phyloP scores from a whole-genome alignment of 2,797 vertebrate species.

The Anabas testudineus region DNA sequence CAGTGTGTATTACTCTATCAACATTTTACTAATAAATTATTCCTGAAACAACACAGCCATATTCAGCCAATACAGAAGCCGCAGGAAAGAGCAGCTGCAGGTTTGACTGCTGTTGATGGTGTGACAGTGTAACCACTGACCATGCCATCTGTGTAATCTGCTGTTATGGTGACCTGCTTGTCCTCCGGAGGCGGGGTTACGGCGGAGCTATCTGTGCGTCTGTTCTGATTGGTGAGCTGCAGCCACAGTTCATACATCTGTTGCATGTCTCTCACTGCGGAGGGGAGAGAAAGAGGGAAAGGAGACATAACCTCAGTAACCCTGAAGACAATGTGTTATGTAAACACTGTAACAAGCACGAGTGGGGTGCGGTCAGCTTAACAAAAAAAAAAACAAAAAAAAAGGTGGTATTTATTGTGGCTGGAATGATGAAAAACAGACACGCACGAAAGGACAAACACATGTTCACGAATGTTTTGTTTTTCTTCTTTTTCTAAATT shows the following conservation, averaged over 20 bases:
- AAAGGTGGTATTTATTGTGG: no score
- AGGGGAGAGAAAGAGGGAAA: background rate
- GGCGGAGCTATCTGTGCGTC: constrained; percentile 88
- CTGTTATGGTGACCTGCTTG: constrained; percentile 97
- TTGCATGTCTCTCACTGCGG: constrained; percentile 96
- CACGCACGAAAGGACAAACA: no score
- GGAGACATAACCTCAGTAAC: constrained; percentile 1
- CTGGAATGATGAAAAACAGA: no score
- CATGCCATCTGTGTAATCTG: constrained; percentile 95
- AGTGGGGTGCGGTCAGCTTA: background rate
- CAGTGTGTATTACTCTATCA: background rate
- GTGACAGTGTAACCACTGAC: constrained; percentile 76
- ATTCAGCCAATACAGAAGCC: background rate
- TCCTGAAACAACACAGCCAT: background rate
- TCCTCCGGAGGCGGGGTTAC: constrained; percentile 91
- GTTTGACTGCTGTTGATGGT: background rate
- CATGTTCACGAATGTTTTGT: background rate
- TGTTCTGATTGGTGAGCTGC: constrained; percentile 93
- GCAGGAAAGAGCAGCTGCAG: no score
- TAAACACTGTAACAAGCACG: background rate
- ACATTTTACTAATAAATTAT: background rate
- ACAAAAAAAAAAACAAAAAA: no score
- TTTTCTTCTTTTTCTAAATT: background rate
- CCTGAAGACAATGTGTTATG: background rate
- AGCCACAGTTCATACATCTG: constrained; percentile 99